Percentiles rank a stretch among this genome's conserved stretches.
These are phyloP conservation scores for Sciurus niger DNA, from an alignment of 2,113 vertebrate genomes.

Conservation along the genomic window DNA sequence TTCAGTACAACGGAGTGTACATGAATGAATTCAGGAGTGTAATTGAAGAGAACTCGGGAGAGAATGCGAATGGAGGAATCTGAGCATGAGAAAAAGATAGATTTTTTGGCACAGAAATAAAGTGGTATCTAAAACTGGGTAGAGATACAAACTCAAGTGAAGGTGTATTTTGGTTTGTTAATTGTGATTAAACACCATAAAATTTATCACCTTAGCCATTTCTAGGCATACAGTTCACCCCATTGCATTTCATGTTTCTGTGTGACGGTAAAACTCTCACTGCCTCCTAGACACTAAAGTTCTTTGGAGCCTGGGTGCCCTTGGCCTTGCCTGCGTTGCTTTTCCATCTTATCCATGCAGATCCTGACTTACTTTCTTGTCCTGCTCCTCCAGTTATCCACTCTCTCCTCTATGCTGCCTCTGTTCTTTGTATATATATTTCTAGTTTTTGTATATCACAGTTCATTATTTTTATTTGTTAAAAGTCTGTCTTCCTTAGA, in stretches of 20 bases:
- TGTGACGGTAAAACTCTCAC: background rate
- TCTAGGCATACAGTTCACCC: background rate
- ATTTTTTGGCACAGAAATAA: background rate
- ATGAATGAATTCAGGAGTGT: background rate
- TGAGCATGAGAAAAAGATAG: background rate
- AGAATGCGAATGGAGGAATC: background rate
- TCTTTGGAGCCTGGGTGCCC: background rate
- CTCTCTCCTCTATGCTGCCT: background rate
- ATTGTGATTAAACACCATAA: background rate
- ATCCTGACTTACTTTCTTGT: background rate
- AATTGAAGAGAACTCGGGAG: background rate
- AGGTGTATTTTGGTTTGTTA: background rate
- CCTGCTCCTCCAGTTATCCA: background rate
- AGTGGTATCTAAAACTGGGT: background rate
- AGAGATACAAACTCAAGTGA: background rate
- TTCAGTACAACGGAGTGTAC: background rate
- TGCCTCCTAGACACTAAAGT: background rate
- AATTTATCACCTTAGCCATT: background rate
- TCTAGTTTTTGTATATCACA: background rate
- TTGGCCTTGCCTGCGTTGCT: too few relatives aligned
- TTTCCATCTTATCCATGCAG: background rate
- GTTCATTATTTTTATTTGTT: conserved; percentile 12
- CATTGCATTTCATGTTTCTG: background rate
- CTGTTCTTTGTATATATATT: conserved; percentile 16
- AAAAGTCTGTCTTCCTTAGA: background rate